These are phyloP conservation scores for Smutsia gigantea DNA, from an alignment of 2,797 vertebrate species.

Conservation along the genomic window DNA sequence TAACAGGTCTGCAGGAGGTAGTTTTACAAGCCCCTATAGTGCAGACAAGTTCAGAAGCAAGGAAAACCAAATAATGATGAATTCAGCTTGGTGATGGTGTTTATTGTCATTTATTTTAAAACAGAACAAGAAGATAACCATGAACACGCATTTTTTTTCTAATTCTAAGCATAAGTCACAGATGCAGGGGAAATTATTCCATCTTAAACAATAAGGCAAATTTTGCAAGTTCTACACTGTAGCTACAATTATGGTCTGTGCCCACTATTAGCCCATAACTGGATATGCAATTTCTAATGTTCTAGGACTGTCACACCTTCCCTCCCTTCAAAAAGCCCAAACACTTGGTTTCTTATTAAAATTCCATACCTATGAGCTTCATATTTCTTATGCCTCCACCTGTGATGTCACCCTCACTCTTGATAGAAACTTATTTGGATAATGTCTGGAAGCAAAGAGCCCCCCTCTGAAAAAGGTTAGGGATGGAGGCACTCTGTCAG, in stretches of 20 bases:
- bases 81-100: constrained; percentile 28
- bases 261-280: background rate
- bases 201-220: constrained; percentile 45
- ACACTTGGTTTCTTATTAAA: constrained; percentile 54
- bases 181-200: constrained; percentile 36
- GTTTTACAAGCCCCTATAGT: constrained; percentile 7
- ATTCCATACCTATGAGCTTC: constrained; percentile 57
- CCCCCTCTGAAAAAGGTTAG: constrained; percentile 79
- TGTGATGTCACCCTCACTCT: constrained; percentile 83
- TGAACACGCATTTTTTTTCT: constrained; percentile 27
- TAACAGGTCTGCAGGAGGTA: background rate
- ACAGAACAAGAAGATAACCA: constrained; percentile 10
- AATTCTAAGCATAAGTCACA: constrained; percentile 14
- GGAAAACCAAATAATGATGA: constrained; percentile 38
- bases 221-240: background rate
- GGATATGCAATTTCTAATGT: background rate
- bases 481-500: constrained; percentile 84
- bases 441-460: constrained; percentile 83
- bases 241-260: background rate
- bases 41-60: constrained; percentile 36
- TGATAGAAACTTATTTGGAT: constrained; percentile 83
- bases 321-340: background rate
- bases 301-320: background rate
- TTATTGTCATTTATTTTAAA: constrained; percentile 59
- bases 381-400: constrained; percentile 81